Evolutionary conservation across 1,140 invertebrate genomes (phyloP), one percentile per base, ranked within the genome.

Genomic region (Agraylea sexmaculata): DNA sequence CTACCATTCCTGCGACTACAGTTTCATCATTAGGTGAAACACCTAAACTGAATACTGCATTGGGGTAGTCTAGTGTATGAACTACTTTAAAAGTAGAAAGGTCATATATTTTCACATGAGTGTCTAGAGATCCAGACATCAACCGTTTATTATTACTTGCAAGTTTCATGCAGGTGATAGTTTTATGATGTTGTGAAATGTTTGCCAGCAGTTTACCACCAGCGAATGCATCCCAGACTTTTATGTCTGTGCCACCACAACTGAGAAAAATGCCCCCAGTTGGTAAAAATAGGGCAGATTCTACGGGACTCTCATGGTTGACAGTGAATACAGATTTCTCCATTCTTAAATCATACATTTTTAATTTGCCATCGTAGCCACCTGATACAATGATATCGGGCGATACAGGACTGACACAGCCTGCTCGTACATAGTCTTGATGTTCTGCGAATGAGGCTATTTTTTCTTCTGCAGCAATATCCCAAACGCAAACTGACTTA

Each of bases 51-150:
- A 96, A 68, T 33, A 98, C 74, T 17, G 87, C 76, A 68, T 91
- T 93, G 5, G 91, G 81, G 60, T 87, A 94, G 55, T 87, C 82
- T 16, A 95, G 68, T 10, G 85, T 86, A 52, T 95, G 86, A 8
- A 95, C 79, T 2, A 81, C 72, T 66, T 88, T 82, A 56, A 90
- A 95, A 1, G 78, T 82, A 37, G 76, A 72, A 31, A 88, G 70
- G 58, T 96, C 86, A 63, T 93, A 95, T 48, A 97, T 78, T 70
- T 96, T 96, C 0, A 97, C 81, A 66, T 95, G 88, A 50, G 85
- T 75, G 56, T 98, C 94, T 29, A 97, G 65, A 2, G 88, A 91
- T 4, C 80, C 88, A 6, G 91, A 94, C 45, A 97, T 55, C 23
- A 98, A 66, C 51, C 86, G 73, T 40, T 76, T 79, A 17, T 80